Base-by-base conservation (phyloP, 1,140 invertebrate species). In the Thaumetopoea pityocampa region DNA sequence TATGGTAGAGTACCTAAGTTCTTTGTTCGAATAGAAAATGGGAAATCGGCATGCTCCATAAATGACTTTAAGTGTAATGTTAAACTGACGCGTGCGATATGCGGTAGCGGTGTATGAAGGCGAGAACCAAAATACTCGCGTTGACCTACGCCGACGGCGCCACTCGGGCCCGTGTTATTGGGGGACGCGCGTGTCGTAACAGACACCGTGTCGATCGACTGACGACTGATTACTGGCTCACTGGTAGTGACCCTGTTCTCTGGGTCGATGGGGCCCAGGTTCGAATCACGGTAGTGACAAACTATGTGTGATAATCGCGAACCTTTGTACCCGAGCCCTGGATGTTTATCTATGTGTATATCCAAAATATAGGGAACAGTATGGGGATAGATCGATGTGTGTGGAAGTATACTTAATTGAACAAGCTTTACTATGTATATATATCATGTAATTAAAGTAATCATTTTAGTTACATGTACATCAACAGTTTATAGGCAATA, bases 41-140 rank as follows among this genome's bases (percentile, higher is more conserved):
- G 28, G 32, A 41, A 30, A 41, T 41, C 28, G 37, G 28, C 37
- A 41, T 32, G 37, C 17, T 41, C 19, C 8, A 47, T 32, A 47
- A 41, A 55, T 81, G 74, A 82, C 68, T 66, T 58, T 64, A 71
- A 62, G 71, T 70, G 70, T 82, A 74, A 72, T 79, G 77, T 79
- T 77, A 82, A 67, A 66, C 66, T 57, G 54, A 54, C 47, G 44
- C 56, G 57, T 70, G 67, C 70, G 64, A 73, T 67, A 67, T 70
- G 67, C 67, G 59, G 67, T 65, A 78, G 74, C 71, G 68, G 74
- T 82, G 72, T 67, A 73, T 69, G 72, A 82, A 82, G 74, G 78
- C 67, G 73, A 82, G 46, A 51, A 72, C 64, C 49, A 67, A 82
- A 82, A 82, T 79, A 79, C 51, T 42, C 65, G 48, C 60, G 60